Conservation (phyloP, 2,113 vertebrate genomes). For the Clarias gariepinus region DNA sequence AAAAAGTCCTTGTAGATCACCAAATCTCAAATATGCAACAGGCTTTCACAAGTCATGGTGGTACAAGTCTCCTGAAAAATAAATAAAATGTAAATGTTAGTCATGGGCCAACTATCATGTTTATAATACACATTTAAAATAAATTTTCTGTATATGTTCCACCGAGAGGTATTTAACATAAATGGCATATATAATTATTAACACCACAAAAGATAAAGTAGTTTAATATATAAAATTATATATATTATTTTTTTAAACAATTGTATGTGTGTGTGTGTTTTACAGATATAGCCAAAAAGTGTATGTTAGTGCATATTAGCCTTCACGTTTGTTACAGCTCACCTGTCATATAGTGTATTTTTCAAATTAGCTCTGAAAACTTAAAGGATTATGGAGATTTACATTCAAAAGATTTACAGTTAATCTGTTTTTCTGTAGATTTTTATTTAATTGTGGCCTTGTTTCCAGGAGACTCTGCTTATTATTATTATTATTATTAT, state of each 20-base stretch:
- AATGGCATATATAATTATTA: neutral
- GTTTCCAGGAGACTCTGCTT: neutral
- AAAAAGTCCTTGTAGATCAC: neutral
- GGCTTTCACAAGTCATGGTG: constrained; percentile 63
- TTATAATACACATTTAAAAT: constrained; percentile 1
- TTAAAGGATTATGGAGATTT: neutral
- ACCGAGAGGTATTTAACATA: neutral
- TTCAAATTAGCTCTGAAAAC: neutral
- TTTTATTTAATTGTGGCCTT: neutral
- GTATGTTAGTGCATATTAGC: neutral
- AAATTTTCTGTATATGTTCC: neutral
- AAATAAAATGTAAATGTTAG: constrained; percentile 27
- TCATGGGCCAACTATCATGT: neutral
- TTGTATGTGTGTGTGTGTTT: neutral
- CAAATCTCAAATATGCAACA: neutral
- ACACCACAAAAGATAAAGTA: neutral
- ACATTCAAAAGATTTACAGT: neutral
- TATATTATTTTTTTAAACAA: neutral
- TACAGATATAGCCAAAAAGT: neutral
- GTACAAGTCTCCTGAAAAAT: constrained; percentile 61
- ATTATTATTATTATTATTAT: too few relatives aligned
- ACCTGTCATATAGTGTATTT: neutral
- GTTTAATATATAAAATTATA: neutral
- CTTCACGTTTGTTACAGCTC: neutral
- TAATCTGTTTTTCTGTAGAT: neutral